These are phyloP conservation scores for Malurus melanocephalus DNA, from an alignment of 2,113 vertebrate species.

Conservation along the genomic window DNA sequence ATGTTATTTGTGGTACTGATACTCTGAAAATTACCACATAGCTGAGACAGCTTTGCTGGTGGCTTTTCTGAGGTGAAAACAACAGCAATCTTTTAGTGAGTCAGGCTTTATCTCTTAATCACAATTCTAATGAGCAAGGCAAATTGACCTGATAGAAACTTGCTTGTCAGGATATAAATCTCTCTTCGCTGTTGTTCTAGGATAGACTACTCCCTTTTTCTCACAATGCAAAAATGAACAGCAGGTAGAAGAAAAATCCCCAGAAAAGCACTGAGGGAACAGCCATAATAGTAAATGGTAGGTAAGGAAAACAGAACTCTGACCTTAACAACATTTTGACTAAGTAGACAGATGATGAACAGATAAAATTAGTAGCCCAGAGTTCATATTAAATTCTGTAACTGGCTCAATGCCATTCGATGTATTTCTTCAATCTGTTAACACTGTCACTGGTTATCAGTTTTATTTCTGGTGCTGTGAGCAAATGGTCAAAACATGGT, in stretches of 20 bases:
- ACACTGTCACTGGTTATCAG: background rate
- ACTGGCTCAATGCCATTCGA: background rate
- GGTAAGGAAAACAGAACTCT: background rate
- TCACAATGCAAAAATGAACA: background rate
- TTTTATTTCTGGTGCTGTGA: background rate
- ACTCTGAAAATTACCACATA: background rate
- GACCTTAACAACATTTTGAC: background rate
- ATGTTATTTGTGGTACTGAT: background rate
- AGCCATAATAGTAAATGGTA: background rate
- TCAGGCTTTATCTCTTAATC: background rate
- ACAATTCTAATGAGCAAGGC: background rate
- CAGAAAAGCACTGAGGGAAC: background rate
- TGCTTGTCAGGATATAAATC: background rate
- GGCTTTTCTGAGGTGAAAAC: background rate
- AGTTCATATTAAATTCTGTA: background rate
- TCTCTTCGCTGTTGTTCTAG: background rate
- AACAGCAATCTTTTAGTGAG: background rate
- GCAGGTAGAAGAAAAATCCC: conserved; percentile 8
- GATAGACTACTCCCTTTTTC: background rate
- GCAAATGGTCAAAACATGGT: background rate
- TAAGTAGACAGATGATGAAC: background rate
- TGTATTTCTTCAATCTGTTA: background rate
- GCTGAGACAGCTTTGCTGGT: background rate
- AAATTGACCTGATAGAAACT: background rate
- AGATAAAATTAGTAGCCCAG: background rate